These are phyloP conservation scores for Poeciliopsis retropinna DNA, from an alignment of 2,113 vertebrate genomes.

Conservation along the genomic window DNA sequence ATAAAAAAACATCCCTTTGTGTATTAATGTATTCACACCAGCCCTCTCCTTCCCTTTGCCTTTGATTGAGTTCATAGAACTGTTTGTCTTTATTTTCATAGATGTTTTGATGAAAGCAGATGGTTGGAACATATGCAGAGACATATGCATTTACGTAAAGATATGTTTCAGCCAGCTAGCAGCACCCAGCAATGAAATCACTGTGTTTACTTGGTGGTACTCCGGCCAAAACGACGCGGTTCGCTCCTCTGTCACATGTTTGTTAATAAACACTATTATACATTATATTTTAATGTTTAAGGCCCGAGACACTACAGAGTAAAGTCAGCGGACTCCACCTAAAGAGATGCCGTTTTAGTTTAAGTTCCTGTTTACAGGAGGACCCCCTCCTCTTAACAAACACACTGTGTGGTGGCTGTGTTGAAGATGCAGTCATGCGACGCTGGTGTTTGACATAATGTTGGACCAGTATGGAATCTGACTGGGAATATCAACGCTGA, in stretches of 20 bases:
- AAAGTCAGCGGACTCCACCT: conserved; percentile 18
- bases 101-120: conserved; percentile 67
- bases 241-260: not conserved
- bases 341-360: conserved; percentile 38
- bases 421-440: conserved; percentile 67
- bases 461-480: conserved; percentile 82
- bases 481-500: conserved; percentile 79
- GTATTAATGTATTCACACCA: not conserved
- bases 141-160: conserved; percentile 70
- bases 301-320: not conserved
- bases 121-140: conserved; percentile 79
- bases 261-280: not conserved
- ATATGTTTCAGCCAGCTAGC: conserved; percentile 42
- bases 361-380: conserved; percentile 9
- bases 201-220: conserved; percentile 20
- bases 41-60: not conserved
- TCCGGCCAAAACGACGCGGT: conserved; percentile 19
- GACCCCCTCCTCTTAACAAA: conserved; percentile 40
- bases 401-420: conserved; percentile 50
- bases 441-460: conserved; percentile 74
- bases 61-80: conserved; percentile 29
- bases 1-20: not conserved
- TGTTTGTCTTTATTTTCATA: conserved; percentile 34
- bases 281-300: conserved; percentile 18
- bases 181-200: conserved; percentile 27